Evolutionary conservation across 2,888 invertebrate genomes (phyloP).

Genomic region (Meganola albula): DNA sequence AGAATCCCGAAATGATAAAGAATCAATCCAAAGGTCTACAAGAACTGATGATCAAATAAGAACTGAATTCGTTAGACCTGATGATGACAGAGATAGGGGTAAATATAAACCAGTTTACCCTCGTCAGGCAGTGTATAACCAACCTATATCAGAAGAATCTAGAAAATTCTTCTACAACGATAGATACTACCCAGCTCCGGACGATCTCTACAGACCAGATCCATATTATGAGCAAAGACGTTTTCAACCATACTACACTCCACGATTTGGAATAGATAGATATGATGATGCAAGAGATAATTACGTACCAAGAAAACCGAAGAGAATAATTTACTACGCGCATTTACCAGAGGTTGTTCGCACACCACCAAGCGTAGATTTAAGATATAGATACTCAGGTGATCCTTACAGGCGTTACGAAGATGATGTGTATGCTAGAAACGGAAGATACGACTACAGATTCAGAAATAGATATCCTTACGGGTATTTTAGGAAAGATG

Average conservation of each 20-base stretch:
- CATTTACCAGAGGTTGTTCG: slow-evolving; percentile 83
- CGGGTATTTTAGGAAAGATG: slow-evolving; percentile 63
- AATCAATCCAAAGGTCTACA: slow-evolving; percentile 60
- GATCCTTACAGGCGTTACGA: slow-evolving; percentile 66
- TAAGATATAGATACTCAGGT: slow-evolving; percentile 69
- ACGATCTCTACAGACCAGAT: slow-evolving; percentile 63
- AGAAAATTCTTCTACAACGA: slow-evolving; percentile 62
- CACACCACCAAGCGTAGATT: slow-evolving; percentile 77
- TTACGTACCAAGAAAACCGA: slow-evolving; percentile 66
- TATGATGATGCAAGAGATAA: slow-evolving; percentile 65
- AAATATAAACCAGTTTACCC: slow-evolving; percentile 65
- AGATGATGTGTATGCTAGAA: slow-evolving; percentile 58
- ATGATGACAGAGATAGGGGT: slow-evolving; percentile 46
- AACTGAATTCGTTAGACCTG: slow-evolving; percentile 68
- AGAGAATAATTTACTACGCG: slow-evolving; percentile 83
- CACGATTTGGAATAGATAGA: slow-evolving; percentile 58
- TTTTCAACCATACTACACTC: slow-evolving; percentile 45
- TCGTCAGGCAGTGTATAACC: slow-evolving; percentile 65
- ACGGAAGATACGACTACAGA: slow-evolving; percentile 66
- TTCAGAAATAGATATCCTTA: slow-evolving; percentile 65
- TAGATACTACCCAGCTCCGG: slow-evolving; percentile 49
- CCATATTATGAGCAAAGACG: slow-evolving; percentile 60
- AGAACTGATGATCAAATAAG: slow-evolving; percentile 57
- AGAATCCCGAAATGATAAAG: slow-evolving; percentile 71
- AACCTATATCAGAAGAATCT: slow-evolving; percentile 55